These are phyloP conservation scores for Hippoglossus hippoglossus DNA, from an alignment of 2,797 vertebrate genomes.

Conservation along the genomic window DNA sequence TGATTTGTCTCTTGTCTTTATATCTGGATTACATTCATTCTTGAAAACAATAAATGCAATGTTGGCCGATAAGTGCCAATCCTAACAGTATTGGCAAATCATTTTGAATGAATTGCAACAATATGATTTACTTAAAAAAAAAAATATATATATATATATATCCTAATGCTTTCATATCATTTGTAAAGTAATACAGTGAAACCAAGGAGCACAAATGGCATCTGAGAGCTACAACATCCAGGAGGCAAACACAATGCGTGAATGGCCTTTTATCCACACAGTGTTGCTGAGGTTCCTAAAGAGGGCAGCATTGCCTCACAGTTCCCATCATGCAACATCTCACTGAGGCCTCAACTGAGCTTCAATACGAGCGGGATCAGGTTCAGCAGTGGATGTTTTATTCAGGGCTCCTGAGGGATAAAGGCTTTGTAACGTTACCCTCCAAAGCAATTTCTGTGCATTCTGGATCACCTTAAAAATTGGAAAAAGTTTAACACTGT, in stretches of 20 bases:
- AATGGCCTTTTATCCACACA: neutral
- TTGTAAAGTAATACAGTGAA: neutral
- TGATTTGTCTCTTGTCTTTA: neutral
- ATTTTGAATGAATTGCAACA: neutral
- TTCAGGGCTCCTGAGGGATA: slow-evolving; percentile 17
- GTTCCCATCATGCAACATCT: slow-evolving; percentile 29
- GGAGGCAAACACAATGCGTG: neutral
- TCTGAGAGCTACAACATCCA: neutral
- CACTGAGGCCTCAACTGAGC: slow-evolving; percentile 19
- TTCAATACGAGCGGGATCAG: neutral
- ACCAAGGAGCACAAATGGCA: neutral
- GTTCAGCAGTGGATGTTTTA: slow-evolving; percentile 27
- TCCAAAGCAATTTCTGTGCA: neutral
- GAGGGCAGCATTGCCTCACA: slow-evolving; percentile 81
- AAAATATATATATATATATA: neutral
- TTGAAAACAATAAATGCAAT: too few species aligned
- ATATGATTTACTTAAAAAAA: neutral
- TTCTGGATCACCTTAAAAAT: neutral
- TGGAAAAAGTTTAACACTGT: neutral
- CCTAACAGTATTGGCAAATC: too few species aligned
- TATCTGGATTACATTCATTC: too few species aligned
- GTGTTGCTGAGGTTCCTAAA: slow-evolving; percentile 55
- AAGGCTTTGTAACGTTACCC: slow-evolving; percentile 10
- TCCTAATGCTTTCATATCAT: neutral
- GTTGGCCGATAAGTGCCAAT: too few species aligned